Base-by-base conservation (phyloP, 1,140 invertebrate species). In the Drosophila ananassae region DNA sequence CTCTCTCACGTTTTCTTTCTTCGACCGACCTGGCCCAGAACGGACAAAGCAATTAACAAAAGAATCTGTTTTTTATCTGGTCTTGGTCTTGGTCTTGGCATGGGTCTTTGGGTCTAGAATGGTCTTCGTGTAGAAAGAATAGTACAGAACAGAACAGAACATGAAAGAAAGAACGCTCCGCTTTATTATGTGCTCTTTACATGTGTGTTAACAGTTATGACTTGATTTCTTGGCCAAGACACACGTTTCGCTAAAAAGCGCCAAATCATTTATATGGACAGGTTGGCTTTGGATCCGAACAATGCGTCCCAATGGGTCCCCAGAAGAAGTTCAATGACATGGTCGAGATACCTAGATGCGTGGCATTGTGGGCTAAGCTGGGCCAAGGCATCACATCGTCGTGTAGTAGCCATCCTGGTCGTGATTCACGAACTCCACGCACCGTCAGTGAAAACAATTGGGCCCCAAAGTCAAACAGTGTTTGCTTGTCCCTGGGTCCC, bases 201-300 rank as follows among this genome's bases (percentile, higher is more conserved):
- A 67, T 59, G 63, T 67, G 60, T 67, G 44, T 69, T 69, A 61
- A 85, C 82, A 82, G 82, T 85, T 85, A 85, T 76, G 74, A 67
- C 78, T 85, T 76, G 74, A 85, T 85, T 82, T 87, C 78, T 78
- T 87, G 78, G 57, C 74, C 48, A 64, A 78, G 69, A 82, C 68
- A 71, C 57, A 55, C 56, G 53, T 69, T 59, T 72, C 39, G 47
- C 67, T 46, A 13, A 56, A 62, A 84, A 84, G 76, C 60, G 82
- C 74, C 82, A 78, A 87, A 72, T 85, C 82, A 85, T 78, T 82
- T 63, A 50, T 59, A 67, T 63, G 53, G 61, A 72, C 63, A 82
- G 58, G 78, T 66, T 81, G 59, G 59, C 46, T 75, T 60, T 71
- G 68, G 47, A 55, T 67, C 77, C 46, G 34, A 58, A 67, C 66